Evolutionary conservation across 1,140 invertebrate genomes (phyloP).

Genomic region (Lutraria rhynchaena): DNA sequence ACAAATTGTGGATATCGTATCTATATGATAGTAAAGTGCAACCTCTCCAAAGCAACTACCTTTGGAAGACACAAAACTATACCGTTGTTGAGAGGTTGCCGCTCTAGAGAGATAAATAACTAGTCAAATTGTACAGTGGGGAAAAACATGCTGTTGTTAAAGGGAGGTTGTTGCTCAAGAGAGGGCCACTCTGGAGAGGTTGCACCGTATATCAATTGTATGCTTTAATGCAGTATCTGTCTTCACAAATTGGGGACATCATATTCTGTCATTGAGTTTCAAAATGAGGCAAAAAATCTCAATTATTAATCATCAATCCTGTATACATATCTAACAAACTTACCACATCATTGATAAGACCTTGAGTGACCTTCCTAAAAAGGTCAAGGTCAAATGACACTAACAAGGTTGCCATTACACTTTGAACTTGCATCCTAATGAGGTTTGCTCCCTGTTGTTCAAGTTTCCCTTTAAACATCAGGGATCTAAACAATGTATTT

Average conservation of each 20-base stretch:
- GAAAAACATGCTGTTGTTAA: too few species aligned
- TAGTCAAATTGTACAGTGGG: too few species aligned
- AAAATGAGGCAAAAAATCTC: neutral
- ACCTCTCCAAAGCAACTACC: too few species aligned
- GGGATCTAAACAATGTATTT: neutral
- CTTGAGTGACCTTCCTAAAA: slow-evolving; percentile 17
- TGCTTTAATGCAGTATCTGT: neutral
- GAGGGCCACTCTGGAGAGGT: too few species aligned
- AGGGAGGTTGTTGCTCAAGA: too few species aligned
- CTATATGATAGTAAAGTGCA: too few species aligned
- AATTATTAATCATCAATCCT: too few species aligned
- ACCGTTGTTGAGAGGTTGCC: too few species aligned
- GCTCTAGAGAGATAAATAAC: too few species aligned
- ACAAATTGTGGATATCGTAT: too few species aligned
- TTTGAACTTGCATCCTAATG: slow-evolving; percentile 28
- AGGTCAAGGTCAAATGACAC: slow-evolving; percentile 30
- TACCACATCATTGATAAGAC: slow-evolving; percentile 42
- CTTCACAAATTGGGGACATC: neutral
- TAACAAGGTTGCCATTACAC: slow-evolving; percentile 42
- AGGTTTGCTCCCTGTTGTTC: neutral
- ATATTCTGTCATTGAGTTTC: neutral
- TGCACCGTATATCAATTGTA: neutral
- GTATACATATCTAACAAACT: neutral
- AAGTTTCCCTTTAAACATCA: slow-evolving; percentile 41
- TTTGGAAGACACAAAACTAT: neutral